These are phyloP conservation scores for Andricus quercusramuli DNA, from an alignment of 2,888 invertebrate species.

Conservation along the genomic window DNA sequence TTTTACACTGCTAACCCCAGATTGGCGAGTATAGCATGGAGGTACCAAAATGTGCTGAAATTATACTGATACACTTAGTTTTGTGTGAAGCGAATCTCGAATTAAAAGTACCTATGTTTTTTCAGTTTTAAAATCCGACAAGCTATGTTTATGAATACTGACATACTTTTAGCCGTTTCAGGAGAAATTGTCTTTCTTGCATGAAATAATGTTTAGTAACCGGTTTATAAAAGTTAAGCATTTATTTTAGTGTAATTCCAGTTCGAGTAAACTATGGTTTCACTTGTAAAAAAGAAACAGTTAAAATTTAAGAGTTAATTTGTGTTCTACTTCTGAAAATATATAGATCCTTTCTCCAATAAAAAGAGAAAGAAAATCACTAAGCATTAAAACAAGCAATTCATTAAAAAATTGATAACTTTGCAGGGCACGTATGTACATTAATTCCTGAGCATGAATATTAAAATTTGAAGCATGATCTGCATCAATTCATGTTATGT, in stretches of 20 bases:
- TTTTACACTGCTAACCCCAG: too few relatives aligned
- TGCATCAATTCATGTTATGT: background rate
- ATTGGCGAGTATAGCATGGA: too few relatives aligned
- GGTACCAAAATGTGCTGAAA: too few relatives aligned
- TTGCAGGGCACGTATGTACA: constrained; percentile 9
- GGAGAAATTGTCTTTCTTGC: background rate
- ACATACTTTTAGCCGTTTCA: background rate
- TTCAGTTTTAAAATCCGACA: too few relatives aligned
- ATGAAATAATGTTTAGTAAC: background rate
- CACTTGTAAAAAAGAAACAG: too few relatives aligned
- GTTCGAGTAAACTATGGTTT: too few relatives aligned
- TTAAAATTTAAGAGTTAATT: too few relatives aligned
- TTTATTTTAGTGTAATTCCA: background rate
- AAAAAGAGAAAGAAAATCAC: background rate
- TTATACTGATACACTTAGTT: too few relatives aligned
- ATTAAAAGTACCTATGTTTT: too few relatives aligned
- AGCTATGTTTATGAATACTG: too few relatives aligned
- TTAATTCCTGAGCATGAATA: background rate
- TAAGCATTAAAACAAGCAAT: background rate
- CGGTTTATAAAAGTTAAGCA: background rate
- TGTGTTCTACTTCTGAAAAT: background rate
- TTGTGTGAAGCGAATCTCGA: too few relatives aligned
- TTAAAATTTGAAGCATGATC: background rate
- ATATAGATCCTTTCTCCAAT: background rate
- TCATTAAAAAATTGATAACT: background rate